phyloP scores from a whole-genome alignment of 2,113 vertebrate genomes.

The Halcyon malimbica region DNA sequence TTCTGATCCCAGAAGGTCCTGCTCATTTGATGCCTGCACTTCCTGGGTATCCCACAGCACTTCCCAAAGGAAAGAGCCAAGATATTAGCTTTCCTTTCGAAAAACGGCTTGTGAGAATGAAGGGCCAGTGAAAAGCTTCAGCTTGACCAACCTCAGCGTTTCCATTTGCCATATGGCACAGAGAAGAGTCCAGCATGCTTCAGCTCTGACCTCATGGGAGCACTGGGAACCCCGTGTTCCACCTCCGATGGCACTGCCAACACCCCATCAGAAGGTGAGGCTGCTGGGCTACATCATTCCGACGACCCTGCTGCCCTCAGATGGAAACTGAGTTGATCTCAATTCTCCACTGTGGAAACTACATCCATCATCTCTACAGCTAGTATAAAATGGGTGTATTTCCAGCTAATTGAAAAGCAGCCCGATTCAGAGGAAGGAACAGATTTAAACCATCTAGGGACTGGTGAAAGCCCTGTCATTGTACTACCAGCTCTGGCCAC shows the following conservation, averaged over 20 bases:
- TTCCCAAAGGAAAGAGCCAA: slow-evolving; percentile 40
- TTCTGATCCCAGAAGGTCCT: slow-evolving; percentile 51
- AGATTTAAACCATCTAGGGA: background rate
- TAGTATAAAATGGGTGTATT: background rate
- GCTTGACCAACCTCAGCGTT: background rate
- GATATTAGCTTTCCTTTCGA: slow-evolving; percentile 15
- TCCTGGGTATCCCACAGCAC: background rate
- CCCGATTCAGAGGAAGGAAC: background rate
- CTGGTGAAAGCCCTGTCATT: background rate
- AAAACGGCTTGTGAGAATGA: background rate
- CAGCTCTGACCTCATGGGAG: background rate
- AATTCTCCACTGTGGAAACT: background rate
- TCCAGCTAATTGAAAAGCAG: background rate
- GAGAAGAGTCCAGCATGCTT: background rate
- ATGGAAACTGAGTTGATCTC: background rate
- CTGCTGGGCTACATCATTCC: rapidly evolving
- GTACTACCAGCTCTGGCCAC: background rate
- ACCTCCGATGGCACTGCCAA: background rate
- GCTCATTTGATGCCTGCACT: background rate
- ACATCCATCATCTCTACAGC: background rate
- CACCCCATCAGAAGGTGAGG: background rate
- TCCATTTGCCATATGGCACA: background rate
- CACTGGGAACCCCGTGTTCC: background rate
- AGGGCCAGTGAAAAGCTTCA: background rate
- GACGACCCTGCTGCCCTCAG: rapidly evolving